Base-by-base conservation (phyloP, 2,113 vertebrate genomes). In the Pomatorhinus ruficollis region DNA sequence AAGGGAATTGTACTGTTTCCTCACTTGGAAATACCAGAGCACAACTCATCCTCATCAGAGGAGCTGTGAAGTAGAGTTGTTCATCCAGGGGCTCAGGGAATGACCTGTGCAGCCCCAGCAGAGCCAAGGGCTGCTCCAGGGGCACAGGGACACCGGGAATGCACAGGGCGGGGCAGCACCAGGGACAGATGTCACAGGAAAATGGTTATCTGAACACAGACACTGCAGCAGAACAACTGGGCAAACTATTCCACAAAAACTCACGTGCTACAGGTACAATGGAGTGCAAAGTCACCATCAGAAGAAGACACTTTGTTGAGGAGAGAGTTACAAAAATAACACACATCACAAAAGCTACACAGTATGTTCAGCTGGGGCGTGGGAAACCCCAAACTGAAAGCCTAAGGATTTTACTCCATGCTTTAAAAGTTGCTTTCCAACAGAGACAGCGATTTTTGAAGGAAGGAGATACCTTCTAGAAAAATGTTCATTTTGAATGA, bases 251-350 rank as follows among this genome's bases (percentile, higher is more conserved):
- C 59, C 61, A 70, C 35, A 79, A 85, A 30, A 18, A 3, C 31
- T 30, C 6, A 22, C 0, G 0, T 37, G 30, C 25, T 20, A 13
- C 8, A 24, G 15, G 14, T 59, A 49, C 28, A 54, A 15, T 1
- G 0, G 1, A 68, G 39, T 6, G 12, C 28, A 70, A 42, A 70
- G 27, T 45, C 39, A 84, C 23, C 59, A 23, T 4, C n/a, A 56
- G 35, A 80, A 50, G 19, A 57, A 39, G 31, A 66, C 16, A 17
- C 50, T 70, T 53, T 54, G 22, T 14, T 60, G 40, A 10, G 52
- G 28, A 72, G 22, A 23, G 22, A 42, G 17, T 3, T 63, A 21
- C 37, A 71, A 75, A 87, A 76, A 30, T 27, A 71, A 39, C 23
- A 40, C 9, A 24, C 9, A 2, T n/a, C 1, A 6, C 45, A 85